Conservation (phyloP, 2,797 vertebrate genomes). For the Clarias laeviceps region DNA sequence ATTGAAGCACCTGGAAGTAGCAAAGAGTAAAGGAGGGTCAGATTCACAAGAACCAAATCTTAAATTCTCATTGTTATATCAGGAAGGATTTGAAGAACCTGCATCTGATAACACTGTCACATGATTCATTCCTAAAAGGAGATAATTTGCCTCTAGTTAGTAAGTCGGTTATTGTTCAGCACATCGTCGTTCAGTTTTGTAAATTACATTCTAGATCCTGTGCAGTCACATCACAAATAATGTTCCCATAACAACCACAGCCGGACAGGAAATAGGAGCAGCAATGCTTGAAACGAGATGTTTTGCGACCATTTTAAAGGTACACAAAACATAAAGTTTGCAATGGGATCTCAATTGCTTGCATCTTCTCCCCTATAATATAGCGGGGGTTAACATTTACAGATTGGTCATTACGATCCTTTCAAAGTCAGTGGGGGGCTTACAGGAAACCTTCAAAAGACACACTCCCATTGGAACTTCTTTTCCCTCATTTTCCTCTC, state of each 20-base stretch:
- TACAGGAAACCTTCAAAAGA: constrained; percentile 43
- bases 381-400: constrained; percentile 50
- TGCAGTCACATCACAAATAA: constrained; percentile 26
- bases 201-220: constrained; percentile 39
- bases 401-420: constrained; percentile 48
- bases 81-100: background rate
- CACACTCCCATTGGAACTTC: constrained; percentile 23
- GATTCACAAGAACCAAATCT: background rate
- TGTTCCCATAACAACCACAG: constrained; percentile 47
- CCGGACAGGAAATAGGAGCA: constrained; percentile 54
- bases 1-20: constrained; percentile 1
- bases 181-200: constrained; percentile 41
- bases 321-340: constrained; percentile 48
- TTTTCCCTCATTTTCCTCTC: constrained; percentile 23
- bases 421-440: constrained; percentile 24
- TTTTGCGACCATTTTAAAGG: constrained; percentile 43
- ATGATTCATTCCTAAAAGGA: background rate
- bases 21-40: background rate
- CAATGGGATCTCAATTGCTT: constrained; percentile 50
- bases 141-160: constrained; percentile 7
- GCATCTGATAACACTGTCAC: background rate
- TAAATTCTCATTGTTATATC: background rate
- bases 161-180: constrained; percentile 7
- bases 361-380: constrained; percentile 35
- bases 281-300: constrained; percentile 41